Conservation (phyloP, 2,113 vertebrate species). For the Phylloscopus trochilus region DNA sequence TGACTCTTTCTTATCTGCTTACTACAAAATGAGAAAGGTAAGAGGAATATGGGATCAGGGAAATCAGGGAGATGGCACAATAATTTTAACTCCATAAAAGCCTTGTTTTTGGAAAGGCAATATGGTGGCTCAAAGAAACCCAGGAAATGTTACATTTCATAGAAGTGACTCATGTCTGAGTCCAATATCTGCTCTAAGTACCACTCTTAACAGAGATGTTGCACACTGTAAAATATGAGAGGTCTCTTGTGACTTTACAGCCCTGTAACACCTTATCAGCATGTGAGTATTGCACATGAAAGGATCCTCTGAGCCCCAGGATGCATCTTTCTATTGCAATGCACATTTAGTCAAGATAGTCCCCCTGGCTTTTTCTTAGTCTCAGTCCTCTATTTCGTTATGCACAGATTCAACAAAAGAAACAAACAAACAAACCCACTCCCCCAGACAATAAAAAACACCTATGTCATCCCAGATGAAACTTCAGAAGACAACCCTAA, state of each 20-base stretch:
- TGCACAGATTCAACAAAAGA: neutral
- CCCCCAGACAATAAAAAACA: neutral
- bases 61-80: neutral
- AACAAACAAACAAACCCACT: neutral
- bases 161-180: neutral
- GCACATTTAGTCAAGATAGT: neutral
- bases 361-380: neutral
- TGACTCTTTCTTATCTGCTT: neutral
- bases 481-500: neutral
- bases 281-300: neutral
- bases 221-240: neutral
- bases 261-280: neutral
- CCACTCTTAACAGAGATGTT: neutral
- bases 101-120: neutral
- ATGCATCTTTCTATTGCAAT: neutral
- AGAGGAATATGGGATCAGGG: neutral
- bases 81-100: neutral
- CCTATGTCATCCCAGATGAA: neutral
- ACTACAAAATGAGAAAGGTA: neutral
- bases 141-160: neutral
- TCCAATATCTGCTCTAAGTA: neutral
- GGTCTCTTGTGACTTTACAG: rapidly evolving
- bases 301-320: neutral
- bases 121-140: neutral
- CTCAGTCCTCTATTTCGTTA: neutral